Evolutionary conservation across 2,888 invertebrate genomes (phyloP), one percentile per base, ranked within the genome.

Genomic region (Pomacea canaliculata): DNA sequence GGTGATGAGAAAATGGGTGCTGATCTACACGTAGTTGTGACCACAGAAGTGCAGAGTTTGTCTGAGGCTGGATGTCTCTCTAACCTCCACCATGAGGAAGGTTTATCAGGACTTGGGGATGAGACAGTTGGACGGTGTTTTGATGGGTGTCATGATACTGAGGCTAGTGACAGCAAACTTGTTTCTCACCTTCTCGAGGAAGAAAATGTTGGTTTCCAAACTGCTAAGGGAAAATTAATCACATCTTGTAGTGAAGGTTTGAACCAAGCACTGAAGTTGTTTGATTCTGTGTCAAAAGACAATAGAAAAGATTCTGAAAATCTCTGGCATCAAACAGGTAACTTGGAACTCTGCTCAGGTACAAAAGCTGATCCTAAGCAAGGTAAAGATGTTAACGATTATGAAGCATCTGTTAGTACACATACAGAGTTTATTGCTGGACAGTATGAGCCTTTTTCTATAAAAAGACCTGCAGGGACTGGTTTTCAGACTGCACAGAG

Each of bases 401-500:
- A 27, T 27, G 51, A 56, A 16, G 16, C 51, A 56, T 10, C 51
- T 56, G 51, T 16, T 56, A 16, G 16, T 10, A 56, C 51, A 7
- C 10, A 56, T 56, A 16, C 10, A 56, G 16, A 56, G 16, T 8
- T 10, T 56, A 16, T 56, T 1, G 51, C 51, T 56, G 51, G 51
- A 56, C 37, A 37, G 51, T 13, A 56, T 10, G 51, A 56, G 51
- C 12, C 51, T 4, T 56, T 1, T 7, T 10, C 16, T 16, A 13
- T 56, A 5, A 16, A 56, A 13, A 16, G 51, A 56, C 10, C 12
- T 56, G 16, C 51, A 56, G 51, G 51, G 51, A 56, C 37, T 13
- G 76, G 76, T 51, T 79, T 81, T 72, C 51, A 70, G 51, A 80
- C 77, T 49, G 81, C 81, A 16, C 51, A 76, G 60, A 78, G 77